Evolutionary conservation across 2,797 vertebrate species (phyloP), one percentile per base, ranked within the genome.

Genomic region (Sebastes hopkinsi): DNA sequence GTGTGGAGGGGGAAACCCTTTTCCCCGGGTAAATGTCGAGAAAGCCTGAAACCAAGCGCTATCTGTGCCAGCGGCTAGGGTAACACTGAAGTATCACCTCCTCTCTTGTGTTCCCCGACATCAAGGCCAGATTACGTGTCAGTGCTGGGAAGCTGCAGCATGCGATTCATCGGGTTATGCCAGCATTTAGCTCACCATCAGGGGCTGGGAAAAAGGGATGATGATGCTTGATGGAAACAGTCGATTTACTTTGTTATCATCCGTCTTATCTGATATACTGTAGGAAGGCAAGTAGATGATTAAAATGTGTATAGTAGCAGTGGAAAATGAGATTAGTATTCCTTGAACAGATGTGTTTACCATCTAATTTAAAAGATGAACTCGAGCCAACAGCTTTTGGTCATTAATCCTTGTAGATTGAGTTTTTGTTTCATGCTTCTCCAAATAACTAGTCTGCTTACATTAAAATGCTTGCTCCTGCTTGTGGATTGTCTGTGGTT

Each of bases 311-410:
- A 77, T 20, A 87, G 68, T 27, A 66, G 66, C 34, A 3, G 75
- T 52, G 59, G 61, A 61, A 83, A 82, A 88, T 38, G 16, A 87
- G 84, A 91, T 90, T 61, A 80, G 67, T 32, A 42, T 65, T 88
- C 38, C 42, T 81, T 46, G 30, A 77, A 87, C 75, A 78, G 60
- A 85, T 25, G 69, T 60, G 55, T 84, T 80, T 76, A 60, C 76
- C 20, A 72, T 87, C 81, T 69, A 80, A 91, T 90, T 88, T 90
- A 80, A 81, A 85, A 80, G 64, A 23, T 87, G 87, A 80, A 84
- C 14, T 79, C 4, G 4, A 82, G 82, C 86, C 87, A 91, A n/a
- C 54, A 59, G 77, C 62, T 72, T 80, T 60, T 34, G 64, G 71
- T 76, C 83, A 90, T 91, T 84, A 88, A 88, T 89, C 82, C 74